Base-by-base conservation (phyloP, 2,888 invertebrate species). In the Apoda limacodes region DNA sequence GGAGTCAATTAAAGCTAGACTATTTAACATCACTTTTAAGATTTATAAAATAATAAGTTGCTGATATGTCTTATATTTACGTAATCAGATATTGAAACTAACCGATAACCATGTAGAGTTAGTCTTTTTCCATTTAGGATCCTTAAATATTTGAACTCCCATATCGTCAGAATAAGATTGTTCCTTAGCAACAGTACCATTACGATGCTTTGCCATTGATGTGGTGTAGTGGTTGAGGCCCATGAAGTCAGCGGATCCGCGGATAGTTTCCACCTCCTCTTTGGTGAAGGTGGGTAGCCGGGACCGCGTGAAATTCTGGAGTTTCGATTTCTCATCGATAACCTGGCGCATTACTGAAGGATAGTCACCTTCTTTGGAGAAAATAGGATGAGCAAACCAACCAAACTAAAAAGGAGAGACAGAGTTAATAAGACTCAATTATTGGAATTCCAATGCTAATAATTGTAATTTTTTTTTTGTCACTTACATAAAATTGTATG, bases 221-320 rank as follows among this genome's bases (percentile, higher is more conserved):
- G 86, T 80, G 1, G 88, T 87, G 54, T 93, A 93, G 35, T 88
- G 84, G 53, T 92, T 92, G 10, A 92, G 55, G 1, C 90, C 91
- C 29, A 92, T 72, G 61, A 88, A 90, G 54, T 93, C 92, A 1
- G 82, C 75, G 1, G 89, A 85, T 0, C 83, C 86, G 19, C 60
- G 66, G 12, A 91, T 82, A 31, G 71, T 66, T 6, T 65, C 54
- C 5, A 88, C 70, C 68, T 90, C 88, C 12, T 84, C 71, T 0
- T 50, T 22, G 1, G 85, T 85, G 49, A 89, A 87, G 34, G 50
- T 52, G 0, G 89, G 88, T 2, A 90, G 68, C 5, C 88, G 82
- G 1, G 89, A 87, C 10, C 78, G 64, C 0, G 63, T 50, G 42
- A 80, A 86, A 5, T 85, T 83, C 56, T 88, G 86, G 9, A 60